A percentile compares a stretch with the other conserved stretches of the same genome.
These are phyloP conservation scores for Trypoxylon attenuatum DNA, from an alignment of 2,888 invertebrate genomes.

Conservation along the genomic window DNA sequence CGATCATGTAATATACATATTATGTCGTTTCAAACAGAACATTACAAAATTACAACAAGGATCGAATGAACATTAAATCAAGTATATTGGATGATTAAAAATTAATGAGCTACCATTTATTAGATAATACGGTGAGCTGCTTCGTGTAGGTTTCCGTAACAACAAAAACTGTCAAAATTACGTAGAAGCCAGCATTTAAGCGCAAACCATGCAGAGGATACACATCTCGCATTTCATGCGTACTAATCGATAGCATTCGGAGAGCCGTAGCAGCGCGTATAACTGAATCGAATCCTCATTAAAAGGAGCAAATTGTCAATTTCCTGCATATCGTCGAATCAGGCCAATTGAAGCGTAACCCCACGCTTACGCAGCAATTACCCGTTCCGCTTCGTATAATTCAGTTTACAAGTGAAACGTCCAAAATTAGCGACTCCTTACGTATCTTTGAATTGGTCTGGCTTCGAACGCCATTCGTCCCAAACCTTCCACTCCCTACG, in stretches of 20 bases:
- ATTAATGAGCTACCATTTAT: no score
- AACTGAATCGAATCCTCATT: slow-evolving; percentile 43
- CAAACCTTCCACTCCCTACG: neutral
- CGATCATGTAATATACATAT: no score
- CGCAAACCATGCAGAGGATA: no score
- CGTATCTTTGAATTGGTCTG: slow-evolving; percentile 27
- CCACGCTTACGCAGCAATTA: slow-evolving; percentile 25
- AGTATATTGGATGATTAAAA: no score
- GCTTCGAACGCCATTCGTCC: neutral
- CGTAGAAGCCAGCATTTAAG: no score
- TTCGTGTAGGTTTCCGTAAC: no score
- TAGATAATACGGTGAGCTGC: no score
- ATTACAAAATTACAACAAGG: no score
- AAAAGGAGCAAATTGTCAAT: slow-evolving; percentile 50
- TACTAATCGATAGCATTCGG: slow-evolving; percentile 36
- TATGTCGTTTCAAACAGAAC: no score
- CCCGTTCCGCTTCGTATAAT: slow-evolving; percentile 19
- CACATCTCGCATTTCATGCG: slow-evolving; percentile 2
- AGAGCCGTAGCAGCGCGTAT: slow-evolving; percentile 14
- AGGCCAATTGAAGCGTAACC: slow-evolving; percentile 22
- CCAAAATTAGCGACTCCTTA: slow-evolving; percentile 34
- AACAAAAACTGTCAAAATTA: no score
- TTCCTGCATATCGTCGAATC: slow-evolving; percentile 36
- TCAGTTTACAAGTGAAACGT: slow-evolving; percentile 39
- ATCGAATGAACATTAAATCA: no score